These are phyloP conservation scores for Anastrepha obliqua DNA, from an alignment of 1,140 invertebrate genomes.

Conservation along the genomic window DNA sequence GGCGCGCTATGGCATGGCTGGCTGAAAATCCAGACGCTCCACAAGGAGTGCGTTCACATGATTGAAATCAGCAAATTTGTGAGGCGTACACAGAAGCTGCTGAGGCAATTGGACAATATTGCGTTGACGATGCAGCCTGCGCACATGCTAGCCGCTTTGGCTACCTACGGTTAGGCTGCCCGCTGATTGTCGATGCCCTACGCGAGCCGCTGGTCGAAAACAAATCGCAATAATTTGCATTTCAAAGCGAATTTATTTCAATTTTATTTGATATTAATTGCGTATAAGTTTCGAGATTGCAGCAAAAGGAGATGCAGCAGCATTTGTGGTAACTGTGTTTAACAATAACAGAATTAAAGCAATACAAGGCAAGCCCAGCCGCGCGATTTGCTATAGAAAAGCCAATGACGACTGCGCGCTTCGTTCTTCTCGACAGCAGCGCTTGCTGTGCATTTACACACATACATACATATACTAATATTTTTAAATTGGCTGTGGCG, in stretches of 20 bases:
- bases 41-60: constrained; percentile 38
- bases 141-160: not conserved
- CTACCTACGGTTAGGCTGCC: not conserved
- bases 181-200: constrained; percentile 27
- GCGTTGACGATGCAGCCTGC: not conserved
- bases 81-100: constrained; percentile 26
- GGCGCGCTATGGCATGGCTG: not conserved
- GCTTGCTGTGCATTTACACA: not conserved
- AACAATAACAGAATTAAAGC: not conserved
- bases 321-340: no score
- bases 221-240: constrained; percentile 64
- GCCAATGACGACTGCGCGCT: not conserved
- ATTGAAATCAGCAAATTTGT: constrained; percentile 49
- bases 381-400: not conserved
- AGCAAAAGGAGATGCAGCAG: not conserved
- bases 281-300: constrained; percentile 62
- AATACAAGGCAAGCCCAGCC: not conserved
- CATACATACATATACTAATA: no score
- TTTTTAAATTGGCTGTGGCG: not conserved
- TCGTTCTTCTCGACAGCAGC: not conserved
- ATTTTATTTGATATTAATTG: constrained; percentile 75
- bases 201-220: constrained; percentile 21
- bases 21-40: not conserved
- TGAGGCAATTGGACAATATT: not conserved
- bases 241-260: constrained; percentile 73